Base-by-base conservation (phyloP, 2,113 vertebrate genomes). In the Callopanchax toddi region DNA sequence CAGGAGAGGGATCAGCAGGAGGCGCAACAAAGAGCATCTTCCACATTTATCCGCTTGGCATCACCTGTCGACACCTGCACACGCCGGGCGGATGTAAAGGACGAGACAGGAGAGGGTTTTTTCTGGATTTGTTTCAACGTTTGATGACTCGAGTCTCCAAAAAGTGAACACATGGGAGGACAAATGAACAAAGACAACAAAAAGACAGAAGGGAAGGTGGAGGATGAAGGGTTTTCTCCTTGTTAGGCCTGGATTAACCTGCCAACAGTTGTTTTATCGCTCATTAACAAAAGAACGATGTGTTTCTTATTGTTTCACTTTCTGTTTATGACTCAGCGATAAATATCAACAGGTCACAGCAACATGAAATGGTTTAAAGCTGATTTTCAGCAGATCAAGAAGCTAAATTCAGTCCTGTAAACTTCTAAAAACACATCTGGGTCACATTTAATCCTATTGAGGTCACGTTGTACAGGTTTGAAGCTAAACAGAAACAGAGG, bases 41-140 rank as follows among this genome's bases (percentile, higher is more conserved):
- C 81, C 82, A 67, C 68, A 71, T 85, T 88, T 82, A 84, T 85
- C 78, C 49, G 61, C 65, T 36, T 58, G 77, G 79, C 81, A 71
- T 81, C 83, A 86, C 85, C 86, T 84, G 86, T 82, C 86, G 71
- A 84, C 86, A 67, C 55, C 39, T 60, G 64, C 75, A 68, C 63
- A 84, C 59, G 56, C 72, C 23, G 76, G 62, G 74, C 42, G 79
- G 82, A 86, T 76, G 76, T 60, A 76, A 81, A 81, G 49, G 76
- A 74, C 60, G 5, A 61, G 61, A 83, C 74, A 67, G 66, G 55
- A 52, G 20, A 29, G 4, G 32, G 46, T 74, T 55, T n/a, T n/a
- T n/a, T n/a, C n/a, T 61, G 54, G 61, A 69, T 68, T 57, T 16
- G 48, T 72, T 83, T 86, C 74, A 79, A 45, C 1, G 56, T 68